Base-by-base conservation (phyloP, 1,140 invertebrate species). In the Acromyrmex charruanus region DNA sequence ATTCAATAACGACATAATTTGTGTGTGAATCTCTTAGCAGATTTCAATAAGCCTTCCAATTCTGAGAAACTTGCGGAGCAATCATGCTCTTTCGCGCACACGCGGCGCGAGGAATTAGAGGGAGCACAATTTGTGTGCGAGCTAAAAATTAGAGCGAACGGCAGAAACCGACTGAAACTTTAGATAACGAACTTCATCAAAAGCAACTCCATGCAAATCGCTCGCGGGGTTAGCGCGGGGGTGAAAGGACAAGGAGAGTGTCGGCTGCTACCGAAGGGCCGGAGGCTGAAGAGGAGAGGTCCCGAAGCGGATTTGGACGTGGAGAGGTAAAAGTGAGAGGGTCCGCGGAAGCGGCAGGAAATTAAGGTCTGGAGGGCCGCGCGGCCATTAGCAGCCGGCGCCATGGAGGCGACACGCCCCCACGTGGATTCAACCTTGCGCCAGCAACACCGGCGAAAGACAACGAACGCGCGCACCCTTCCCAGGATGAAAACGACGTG, bases 361-460 rank as follows among this genome's bases (percentile, higher is more conserved):
- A 95, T 95, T 95, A 95, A 95, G 95, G 95, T 95, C 95, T 95
- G 94, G 94, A 94, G 93, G 94, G 91, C 94, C 92, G 94, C 92
- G 94, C 94, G 92, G 94, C 94, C 94, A 95, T 95, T 95, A 95
- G 93, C 93, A 95, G 94, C 93, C 95, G 95, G 95, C 95, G 95
- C 95, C 95, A 95, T 95, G 94, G 94, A 95, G 95, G 94, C 95
- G 95, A 95, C 94, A 95, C 95, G 95, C 94, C 94, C 92, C 93
- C 93, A 94, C 93, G 91, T 92, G 92, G 93, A 84, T 94, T 93
- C 93, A 88, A 92, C 92, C 92, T 94, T 93, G 91, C 93, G 94
- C 93, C 91, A 94, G 94, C 93, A 92, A 94, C 93, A 92, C 91
- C 89, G 79, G 90, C 90, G 84, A 93, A 93, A 91, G 92, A 94